These are phyloP conservation scores for Ormyrus labotus DNA, from an alignment of 2,888 invertebrate genomes.

Conservation along the genomic window DNA sequence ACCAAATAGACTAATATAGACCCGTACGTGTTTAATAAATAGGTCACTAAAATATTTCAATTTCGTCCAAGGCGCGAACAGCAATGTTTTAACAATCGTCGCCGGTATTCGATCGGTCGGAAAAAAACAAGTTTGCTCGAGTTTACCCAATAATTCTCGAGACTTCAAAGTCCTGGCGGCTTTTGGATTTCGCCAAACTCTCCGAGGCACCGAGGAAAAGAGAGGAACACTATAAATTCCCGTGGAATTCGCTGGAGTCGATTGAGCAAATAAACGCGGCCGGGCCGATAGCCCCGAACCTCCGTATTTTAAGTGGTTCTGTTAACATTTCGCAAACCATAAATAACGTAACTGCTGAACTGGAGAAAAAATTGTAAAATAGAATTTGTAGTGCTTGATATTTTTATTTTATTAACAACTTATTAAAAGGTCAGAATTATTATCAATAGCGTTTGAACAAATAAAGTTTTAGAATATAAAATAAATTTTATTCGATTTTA, in stretches of 20 bases:
- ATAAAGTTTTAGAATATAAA: too few species aligned
- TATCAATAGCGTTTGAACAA: too few species aligned
- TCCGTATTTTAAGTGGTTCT: constrained; percentile 46
- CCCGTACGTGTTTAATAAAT: constrained; percentile 14
- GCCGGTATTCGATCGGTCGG: not conserved
- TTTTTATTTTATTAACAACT: too few species aligned
- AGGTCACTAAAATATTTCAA: constrained; percentile 37
- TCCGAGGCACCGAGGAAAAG: not conserved
- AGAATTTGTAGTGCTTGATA: too few species aligned
- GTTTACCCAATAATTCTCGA: not conserved
- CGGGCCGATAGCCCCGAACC: not conserved
- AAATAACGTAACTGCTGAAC: constrained; percentile 5
- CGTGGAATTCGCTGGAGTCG: constrained; percentile 32
- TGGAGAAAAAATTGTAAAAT: too few species aligned
- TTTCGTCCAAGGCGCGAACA: not conserved
- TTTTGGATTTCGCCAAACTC: constrained; percentile 1
- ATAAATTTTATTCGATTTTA: too few species aligned
- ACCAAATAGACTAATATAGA: constrained; percentile 12
- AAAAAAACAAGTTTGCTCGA: not conserved
- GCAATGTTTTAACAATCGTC: constrained; percentile 15
- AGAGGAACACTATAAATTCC: constrained; percentile 12
- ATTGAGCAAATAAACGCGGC: constrained; percentile 37
- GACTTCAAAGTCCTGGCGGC: not conserved
- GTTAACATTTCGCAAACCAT: constrained; percentile 1
- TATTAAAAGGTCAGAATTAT: too few species aligned